These are phyloP conservation scores for Dasypogon diadema DNA, from an alignment of 2,888 invertebrate species.

Conservation along the genomic window DNA sequence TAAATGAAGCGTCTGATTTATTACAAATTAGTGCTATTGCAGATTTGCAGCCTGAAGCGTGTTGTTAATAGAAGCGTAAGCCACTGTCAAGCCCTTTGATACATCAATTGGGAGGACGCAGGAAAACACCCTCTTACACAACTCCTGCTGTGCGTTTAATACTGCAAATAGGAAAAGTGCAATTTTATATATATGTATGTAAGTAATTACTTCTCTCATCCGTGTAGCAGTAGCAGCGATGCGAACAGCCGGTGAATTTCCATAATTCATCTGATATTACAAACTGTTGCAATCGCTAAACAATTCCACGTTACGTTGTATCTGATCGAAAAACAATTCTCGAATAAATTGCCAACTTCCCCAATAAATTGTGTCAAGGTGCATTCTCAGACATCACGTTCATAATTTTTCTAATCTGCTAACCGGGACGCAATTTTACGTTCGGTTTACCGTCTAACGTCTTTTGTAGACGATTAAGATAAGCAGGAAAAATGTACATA, in stretches of 20 bases:
- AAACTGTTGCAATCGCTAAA: not conserved
- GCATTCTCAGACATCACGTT: slow-evolving; percentile 49
- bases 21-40: not conserved
- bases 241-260: not conserved
- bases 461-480: slow-evolving; percentile 9
- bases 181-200: no score
- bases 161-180: slow-evolving; percentile 22
- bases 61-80: slow-evolving; percentile 3
- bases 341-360: slow-evolving; percentile 45
- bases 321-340: slow-evolving; percentile 40
- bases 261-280: slow-evolving; percentile 8
- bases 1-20: slow-evolving; percentile 9
- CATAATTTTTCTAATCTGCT: slow-evolving; percentile 36
- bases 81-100: slow-evolving; percentile 26
- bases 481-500: slow-evolving; percentile 15
- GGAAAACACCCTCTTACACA: not conserved
- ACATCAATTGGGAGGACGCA: slow-evolving; percentile 12
- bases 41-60: slow-evolving; percentile 30
- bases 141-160: slow-evolving; percentile 8
- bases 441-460: slow-evolving; percentile 26
- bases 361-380: slow-evolving; percentile 50
- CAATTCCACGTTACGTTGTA: slow-evolving; percentile 3
- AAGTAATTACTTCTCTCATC: slow-evolving; percentile 3
- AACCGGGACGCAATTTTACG: slow-evolving; percentile 43
- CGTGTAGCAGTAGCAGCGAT: not conserved